Conservation (phyloP, 2,797 vertebrate species). For the Onychomys torridus region DNA sequence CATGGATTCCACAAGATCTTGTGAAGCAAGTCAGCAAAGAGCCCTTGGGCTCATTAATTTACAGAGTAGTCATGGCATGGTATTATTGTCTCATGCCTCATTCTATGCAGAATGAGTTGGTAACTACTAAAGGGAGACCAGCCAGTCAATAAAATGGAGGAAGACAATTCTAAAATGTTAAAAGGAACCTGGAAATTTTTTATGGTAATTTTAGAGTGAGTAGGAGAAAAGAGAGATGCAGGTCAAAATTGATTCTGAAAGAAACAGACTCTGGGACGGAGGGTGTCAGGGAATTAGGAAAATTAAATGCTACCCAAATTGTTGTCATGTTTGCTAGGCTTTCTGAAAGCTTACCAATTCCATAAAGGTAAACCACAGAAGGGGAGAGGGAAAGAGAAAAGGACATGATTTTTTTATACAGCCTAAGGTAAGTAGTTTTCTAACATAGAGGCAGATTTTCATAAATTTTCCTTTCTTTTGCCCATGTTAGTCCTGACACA, state of each 20-base stretch:
- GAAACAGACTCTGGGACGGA: background rate
- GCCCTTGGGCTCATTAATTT: background rate
- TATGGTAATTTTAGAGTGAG: background rate
- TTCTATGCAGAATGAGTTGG: background rate
- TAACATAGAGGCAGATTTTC: background rate
- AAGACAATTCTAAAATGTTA: background rate
- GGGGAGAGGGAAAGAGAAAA: background rate
- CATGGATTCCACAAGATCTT: background rate
- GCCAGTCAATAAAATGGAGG: background rate
- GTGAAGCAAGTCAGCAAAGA: background rate
- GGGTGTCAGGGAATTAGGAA: background rate
- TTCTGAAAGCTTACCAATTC: background rate
- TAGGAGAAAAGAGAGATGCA: background rate
- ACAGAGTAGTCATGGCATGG: background rate
- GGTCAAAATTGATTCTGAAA: slow-evolving; percentile 1
- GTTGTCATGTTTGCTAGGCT: background rate
- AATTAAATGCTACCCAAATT: background rate
- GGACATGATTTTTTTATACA: too few species aligned
- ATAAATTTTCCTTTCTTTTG: background rate
- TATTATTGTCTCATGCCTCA: background rate
- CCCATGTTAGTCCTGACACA: background rate
- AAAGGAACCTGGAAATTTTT: background rate
- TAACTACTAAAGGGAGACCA: background rate
- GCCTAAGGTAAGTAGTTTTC: slow-evolving; percentile 42
- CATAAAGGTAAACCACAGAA: background rate